Evolutionary conservation across 1,140 invertebrate genomes (phyloP).

Genomic region (Pseudomyrmex cubaensis): DNA sequence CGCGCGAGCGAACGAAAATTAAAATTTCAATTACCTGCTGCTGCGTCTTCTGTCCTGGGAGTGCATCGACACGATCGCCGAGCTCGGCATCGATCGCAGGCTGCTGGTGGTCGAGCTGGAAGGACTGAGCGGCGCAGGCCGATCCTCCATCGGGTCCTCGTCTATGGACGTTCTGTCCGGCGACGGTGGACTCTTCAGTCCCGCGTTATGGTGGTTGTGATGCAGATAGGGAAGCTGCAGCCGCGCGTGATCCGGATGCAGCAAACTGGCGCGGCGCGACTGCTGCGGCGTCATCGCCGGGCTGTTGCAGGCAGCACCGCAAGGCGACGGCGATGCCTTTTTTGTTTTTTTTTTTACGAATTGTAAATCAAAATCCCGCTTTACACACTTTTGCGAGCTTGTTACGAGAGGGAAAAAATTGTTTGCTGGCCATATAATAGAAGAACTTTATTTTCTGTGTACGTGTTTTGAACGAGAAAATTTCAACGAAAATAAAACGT

Average conservation of each 20-base stretch:
- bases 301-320: slow-evolving; percentile 77
- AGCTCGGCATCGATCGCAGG: slow-evolving; percentile 84
- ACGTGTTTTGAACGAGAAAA: no score
- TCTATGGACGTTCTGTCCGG: slow-evolving; percentile 80
- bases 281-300: slow-evolving; percentile 81
- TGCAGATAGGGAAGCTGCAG: slow-evolving; percentile 85
- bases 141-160: slow-evolving; percentile 78
- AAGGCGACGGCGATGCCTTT: slow-evolving; percentile 88
- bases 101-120: slow-evolving; percentile 84
- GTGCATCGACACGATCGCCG: slow-evolving; percentile 79
- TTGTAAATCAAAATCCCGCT: background rate
- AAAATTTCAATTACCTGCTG: slow-evolving; percentile 77
- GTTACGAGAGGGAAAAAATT: no score
- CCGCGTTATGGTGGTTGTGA: slow-evolving; percentile 82
- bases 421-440: no score
- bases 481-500: no score
- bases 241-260: slow-evolving; percentile 90
- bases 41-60: slow-evolving; percentile 82
- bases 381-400: no score
- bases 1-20: background rate
- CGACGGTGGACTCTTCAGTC: slow-evolving; percentile 76
- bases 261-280: slow-evolving; percentile 87
- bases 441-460: no score
- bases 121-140: slow-evolving; percentile 81
- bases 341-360: slow-evolving; percentile 8